phyloP scores from a whole-genome alignment of 2,113 vertebrate genomes.

The Polypterus bichir region DNA sequence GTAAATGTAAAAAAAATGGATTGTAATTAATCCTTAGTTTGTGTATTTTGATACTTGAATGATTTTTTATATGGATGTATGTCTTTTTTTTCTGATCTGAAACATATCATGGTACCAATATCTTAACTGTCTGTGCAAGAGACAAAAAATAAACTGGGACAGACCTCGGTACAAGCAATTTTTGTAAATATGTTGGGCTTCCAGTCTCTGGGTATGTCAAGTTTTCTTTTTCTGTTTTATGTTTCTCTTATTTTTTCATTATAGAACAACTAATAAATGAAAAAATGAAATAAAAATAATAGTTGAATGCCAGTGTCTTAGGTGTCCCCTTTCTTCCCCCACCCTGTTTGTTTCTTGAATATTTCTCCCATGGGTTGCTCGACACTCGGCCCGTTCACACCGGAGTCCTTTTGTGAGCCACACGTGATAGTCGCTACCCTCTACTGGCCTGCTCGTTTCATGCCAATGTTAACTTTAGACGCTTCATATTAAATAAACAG shows the following conservation, averaged over 20 bases:
- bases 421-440: no score
- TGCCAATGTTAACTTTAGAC: no score
- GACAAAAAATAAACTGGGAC: slow-evolving; percentile 43
- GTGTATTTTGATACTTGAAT: slow-evolving; percentile 99
- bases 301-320: no score
- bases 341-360: slow-evolving; percentile 2
- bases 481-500: no score
- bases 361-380: background rate
- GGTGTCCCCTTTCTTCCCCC: no score
- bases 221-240: slow-evolving; percentile 49
- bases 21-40: slow-evolving; percentile 73
- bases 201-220: slow-evolving; percentile 40
- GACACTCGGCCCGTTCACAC: no score
- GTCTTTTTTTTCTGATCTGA: slow-evolving; percentile 49
- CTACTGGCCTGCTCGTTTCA: no score
- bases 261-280: slow-evolving; percentile 89
- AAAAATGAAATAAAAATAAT: slow-evolving; percentile 16
- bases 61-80: slow-evolving; percentile 70
- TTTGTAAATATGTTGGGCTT: slow-evolving; percentile 85
- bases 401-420: no score
- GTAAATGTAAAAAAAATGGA: slow-evolving; percentile 37
- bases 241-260: slow-evolving; percentile 73
- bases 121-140: slow-evolving; percentile 36
- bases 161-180: slow-evolving; percentile 70
- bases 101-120: slow-evolving; percentile 77